Conservation (phyloP, 2,888 invertebrate species). For the Nesidiocoris tenuis region DNA sequence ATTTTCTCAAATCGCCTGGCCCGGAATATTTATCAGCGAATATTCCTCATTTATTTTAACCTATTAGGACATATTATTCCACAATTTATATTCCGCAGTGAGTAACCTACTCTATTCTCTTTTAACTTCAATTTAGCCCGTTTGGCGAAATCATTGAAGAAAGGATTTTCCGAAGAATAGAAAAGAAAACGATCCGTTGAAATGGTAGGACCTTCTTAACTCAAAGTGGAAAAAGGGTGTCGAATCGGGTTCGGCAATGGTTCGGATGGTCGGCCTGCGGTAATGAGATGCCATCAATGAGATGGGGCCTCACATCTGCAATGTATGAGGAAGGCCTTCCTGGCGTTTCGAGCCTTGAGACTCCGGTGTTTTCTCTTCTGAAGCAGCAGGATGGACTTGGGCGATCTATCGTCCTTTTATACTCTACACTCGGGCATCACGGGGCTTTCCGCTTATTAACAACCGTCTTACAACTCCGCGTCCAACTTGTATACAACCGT, state of each 20-base stretch:
- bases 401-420: constrained; percentile 42
- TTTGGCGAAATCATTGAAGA: too few species aligned
- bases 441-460: constrained; percentile 31
- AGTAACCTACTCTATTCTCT: too few species aligned
- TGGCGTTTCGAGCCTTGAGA: background rate
- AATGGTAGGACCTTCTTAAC: background rate
- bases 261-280: background rate
- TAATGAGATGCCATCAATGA: background rate
- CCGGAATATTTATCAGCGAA: too few species aligned
- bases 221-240: background rate
- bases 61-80: too few species aligned
- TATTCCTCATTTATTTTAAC: too few species aligned
- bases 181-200: too few species aligned
- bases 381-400: background rate
- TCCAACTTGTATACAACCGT: background rate
- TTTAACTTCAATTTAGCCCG: too few species aligned
- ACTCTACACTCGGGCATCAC: constrained; percentile 30
- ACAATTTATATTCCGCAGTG: too few species aligned
- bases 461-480: background rate
- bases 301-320: background rate
- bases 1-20: too few species aligned
- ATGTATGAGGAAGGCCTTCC: background rate
- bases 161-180: too few species aligned
- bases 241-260: background rate
- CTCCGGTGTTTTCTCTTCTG: too few species aligned